A percentile compares a stretch with the other conserved stretches of the same genome.
These are phyloP conservation scores for Lypha dubia DNA, from an alignment of 2,888 invertebrate genomes.

Conservation along the genomic window DNA sequence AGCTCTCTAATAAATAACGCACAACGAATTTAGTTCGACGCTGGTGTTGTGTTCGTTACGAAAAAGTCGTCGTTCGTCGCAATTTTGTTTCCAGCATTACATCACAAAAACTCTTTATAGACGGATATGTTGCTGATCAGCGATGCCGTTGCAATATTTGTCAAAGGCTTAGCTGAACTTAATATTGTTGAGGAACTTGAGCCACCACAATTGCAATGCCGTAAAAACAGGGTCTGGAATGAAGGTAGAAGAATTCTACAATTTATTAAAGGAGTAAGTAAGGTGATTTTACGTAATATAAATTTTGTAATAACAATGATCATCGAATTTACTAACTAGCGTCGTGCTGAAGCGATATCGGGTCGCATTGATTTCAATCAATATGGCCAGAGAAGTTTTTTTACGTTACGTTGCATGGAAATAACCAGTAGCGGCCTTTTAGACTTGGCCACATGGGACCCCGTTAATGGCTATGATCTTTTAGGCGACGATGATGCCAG, in stretches of 20 bases:
- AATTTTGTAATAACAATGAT: not conserved
- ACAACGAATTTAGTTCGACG: too few species aligned
- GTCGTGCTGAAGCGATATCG: constrained; percentile 80
- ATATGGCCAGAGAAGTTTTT: constrained; percentile 88
- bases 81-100: too few species aligned
- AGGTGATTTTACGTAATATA: not conserved
- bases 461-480: constrained; percentile 82
- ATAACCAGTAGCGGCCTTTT: constrained; percentile 85
- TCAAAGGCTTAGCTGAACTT: constrained; percentile 84
- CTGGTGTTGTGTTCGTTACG: too few species aligned
- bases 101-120: constrained; percentile 81
- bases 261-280: constrained; percentile 86
- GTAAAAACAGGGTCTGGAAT: constrained; percentile 84
- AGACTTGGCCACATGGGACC: constrained; percentile 84
- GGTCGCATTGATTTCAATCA: constrained; percentile 82
- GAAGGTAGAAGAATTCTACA: constrained; percentile 87
- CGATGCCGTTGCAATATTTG: constrained; percentile 88
- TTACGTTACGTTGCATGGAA: constrained; percentile 88
- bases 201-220: constrained; percentile 81
- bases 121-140: constrained; percentile 88
- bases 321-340: constrained; percentile 74
- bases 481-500: constrained; percentile 85
- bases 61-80: too few species aligned
- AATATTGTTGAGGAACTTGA: constrained; percentile 81
- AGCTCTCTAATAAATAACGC: too few species aligned